Evolutionary conservation across 2,113 vertebrate genomes (phyloP).

Genomic region (Empidonax alnorum): DNA sequence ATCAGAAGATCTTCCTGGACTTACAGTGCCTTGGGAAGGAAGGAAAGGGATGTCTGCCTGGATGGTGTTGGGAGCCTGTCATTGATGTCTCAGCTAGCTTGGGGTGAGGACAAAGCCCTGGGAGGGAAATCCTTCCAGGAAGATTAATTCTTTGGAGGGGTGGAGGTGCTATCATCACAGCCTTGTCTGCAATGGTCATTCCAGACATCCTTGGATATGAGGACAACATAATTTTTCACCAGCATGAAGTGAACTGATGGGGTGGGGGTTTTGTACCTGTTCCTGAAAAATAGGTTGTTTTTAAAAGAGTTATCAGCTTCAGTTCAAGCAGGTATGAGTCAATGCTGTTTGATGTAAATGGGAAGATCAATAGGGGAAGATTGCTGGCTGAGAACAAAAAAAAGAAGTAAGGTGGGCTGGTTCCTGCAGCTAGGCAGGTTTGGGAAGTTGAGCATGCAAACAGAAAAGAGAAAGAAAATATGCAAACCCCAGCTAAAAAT

Average conservation of each 20-base stretch:
- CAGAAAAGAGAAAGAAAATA: background rate
- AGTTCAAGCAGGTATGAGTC: background rate
- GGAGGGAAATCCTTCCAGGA: background rate
- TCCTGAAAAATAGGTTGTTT: background rate
- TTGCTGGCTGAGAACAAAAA: background rate
- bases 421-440: background rate
- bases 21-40: background rate
- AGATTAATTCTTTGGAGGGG: background rate
- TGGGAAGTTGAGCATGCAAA: background rate
- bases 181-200: background rate
- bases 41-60: background rate
- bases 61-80: background rate
- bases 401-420: background rate
- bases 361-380: constrained; percentile 18
- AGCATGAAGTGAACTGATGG: background rate
- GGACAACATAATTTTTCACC: background rate
- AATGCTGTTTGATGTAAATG: background rate
- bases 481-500: background rate
- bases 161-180: background rate
- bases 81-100: background rate
- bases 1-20: background rate
- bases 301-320: background rate
- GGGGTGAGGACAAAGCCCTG: background rate
- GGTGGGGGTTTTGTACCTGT: background rate
- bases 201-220: background rate